Conservation (phyloP, 2,113 vertebrate species). For the Microcebus lehilahytsara region DNA sequence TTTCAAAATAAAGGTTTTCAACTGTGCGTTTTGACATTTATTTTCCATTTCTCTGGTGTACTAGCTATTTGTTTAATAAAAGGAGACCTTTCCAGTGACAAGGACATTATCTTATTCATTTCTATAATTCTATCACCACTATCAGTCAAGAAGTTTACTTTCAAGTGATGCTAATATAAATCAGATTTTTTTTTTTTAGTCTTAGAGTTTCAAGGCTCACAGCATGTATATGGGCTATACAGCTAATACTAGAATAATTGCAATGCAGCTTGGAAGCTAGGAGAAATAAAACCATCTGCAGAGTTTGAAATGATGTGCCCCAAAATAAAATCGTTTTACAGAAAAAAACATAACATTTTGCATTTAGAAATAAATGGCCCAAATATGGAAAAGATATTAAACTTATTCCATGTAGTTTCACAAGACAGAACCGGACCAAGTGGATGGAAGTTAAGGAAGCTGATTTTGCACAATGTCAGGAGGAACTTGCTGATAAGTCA, state of each 20-base stretch:
- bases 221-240: background rate
- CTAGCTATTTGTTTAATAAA: conserved; percentile 51
- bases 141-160: conserved; percentile 10
- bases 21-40: conserved; percentile 11
- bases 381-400: background rate
- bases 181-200: background rate
- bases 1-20: conserved; percentile 54
- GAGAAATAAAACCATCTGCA: conserved; percentile 21
- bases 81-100: conserved; percentile 33
- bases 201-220: background rate
- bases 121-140: background rate
- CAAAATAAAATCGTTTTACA: background rate
- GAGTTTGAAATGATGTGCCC: background rate
- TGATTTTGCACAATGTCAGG: background rate
- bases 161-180: conserved; percentile 20
- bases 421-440: background rate
- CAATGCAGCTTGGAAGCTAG: background rate
- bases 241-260: background rate
- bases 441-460: background rate
- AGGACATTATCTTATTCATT: conserved; percentile 54
- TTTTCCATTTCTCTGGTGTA: conserved; percentile 12
- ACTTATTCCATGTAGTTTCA: background rate
- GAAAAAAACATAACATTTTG: background rate
- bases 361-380: conserved; percentile 1
- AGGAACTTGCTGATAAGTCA: background rate